These are phyloP conservation scores for Leptodactylus fallax DNA, from an alignment of 2,797 vertebrate genomes.

Conservation along the genomic window DNA sequence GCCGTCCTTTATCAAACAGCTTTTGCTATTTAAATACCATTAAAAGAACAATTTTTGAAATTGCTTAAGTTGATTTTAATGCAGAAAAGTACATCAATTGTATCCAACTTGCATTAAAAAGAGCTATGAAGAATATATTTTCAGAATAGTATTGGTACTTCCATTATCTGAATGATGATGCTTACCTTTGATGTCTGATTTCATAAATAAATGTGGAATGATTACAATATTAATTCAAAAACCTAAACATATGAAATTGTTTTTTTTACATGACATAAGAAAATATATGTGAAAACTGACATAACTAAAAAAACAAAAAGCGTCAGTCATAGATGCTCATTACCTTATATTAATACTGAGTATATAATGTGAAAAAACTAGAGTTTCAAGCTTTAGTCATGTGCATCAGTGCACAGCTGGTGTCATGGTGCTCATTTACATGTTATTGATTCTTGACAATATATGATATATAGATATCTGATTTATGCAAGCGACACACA, in stretches of 20 bases:
- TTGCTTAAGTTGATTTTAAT: constrained; percentile 44
- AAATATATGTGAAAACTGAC: not conserved
- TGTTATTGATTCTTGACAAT: not conserved
- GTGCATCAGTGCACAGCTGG: not conserved
- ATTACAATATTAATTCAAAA: too few species aligned
- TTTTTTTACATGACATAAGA: not conserved
- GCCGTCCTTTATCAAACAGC: constrained; percentile 13
- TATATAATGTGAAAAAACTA: not conserved
- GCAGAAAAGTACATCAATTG: constrained; percentile 28
- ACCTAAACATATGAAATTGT: not conserved
- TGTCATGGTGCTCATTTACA: not conserved
- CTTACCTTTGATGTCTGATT: not conserved
- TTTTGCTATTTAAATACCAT: constrained; percentile 51
- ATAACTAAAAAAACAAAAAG: not conserved
- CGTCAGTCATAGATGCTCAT: not conserved
- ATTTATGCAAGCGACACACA: too few species aligned
- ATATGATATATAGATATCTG: too few species aligned
- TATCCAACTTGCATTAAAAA: constrained; percentile 22
- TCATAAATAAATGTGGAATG: too few species aligned
- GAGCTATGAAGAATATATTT: not conserved
- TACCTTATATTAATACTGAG: not conserved
- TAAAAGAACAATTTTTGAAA: constrained; percentile 31
- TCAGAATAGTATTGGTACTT: not conserved
- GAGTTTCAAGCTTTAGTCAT: not conserved
- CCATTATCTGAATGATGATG: not conserved